These are phyloP conservation scores for Mizuhopecten yessoensis DNA, from an alignment of 1,140 invertebrate species.

Conservation along the genomic window DNA sequence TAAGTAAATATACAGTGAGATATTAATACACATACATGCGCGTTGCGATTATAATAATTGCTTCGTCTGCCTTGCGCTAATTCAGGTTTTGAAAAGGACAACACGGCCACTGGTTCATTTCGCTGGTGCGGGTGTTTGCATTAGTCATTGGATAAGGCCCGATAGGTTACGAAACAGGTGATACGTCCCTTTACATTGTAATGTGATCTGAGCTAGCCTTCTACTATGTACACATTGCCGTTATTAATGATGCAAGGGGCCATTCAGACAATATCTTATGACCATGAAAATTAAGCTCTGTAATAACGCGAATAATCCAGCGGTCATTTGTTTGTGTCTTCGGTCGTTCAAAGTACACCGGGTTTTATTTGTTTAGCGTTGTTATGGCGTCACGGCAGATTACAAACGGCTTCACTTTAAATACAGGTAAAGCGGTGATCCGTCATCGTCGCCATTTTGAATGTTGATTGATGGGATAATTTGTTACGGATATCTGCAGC, in stretches of 20 bases:
- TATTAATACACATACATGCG: too few species aligned
- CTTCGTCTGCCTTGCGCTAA: too few species aligned
- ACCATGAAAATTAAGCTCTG: slow-evolving; percentile 34
- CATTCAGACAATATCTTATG: background rate
- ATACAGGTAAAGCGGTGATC: slow-evolving; percentile 25
- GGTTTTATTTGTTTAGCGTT: slow-evolving; percentile 1
- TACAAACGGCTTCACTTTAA: slow-evolving; percentile 10
- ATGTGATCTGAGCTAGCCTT: background rate
- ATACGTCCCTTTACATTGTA: background rate
- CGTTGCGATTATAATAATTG: too few species aligned
- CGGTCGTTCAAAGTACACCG: background rate
- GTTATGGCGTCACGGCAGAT: slow-evolving; percentile 24
- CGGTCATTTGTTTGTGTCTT: slow-evolving; percentile 4
- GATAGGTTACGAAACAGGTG: slow-evolving; percentile 32
- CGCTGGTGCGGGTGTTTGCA: too few species aligned
- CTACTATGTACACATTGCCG: background rate
- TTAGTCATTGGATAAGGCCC: too few species aligned
- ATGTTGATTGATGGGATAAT: slow-evolving; percentile 38
- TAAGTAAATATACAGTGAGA: too few species aligned
- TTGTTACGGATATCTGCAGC: background rate
- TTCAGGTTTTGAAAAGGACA: too few species aligned
- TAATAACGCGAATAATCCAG: background rate
- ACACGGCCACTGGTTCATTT: too few species aligned
- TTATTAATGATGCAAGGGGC: slow-evolving; percentile 33
- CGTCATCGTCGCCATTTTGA: background rate